Conservation (phyloP, 2,113 vertebrate species). For the Dipodomys stephensi region DNA sequence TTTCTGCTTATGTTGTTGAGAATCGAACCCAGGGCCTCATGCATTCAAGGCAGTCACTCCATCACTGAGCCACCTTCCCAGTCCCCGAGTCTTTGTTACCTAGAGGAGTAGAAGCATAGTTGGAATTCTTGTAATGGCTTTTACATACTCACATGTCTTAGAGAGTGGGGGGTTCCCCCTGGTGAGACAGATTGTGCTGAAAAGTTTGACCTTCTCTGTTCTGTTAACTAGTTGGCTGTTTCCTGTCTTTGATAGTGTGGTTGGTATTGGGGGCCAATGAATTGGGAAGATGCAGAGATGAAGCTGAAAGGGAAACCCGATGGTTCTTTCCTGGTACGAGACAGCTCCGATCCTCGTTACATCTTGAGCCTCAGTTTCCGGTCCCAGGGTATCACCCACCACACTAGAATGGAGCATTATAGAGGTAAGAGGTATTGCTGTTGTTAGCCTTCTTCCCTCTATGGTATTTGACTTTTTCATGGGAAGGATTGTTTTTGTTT, state of each 20-base stretch:
- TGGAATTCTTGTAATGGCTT: background rate
- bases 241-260: constrained; percentile 89
- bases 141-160: background rate
- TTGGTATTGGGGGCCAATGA: constrained; percentile 99
- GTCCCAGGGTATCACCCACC: constrained; percentile 96
- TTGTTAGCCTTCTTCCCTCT: background rate
- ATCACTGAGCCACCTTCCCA: no score
- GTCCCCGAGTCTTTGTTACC: background rate
- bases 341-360: constrained; percentile 97
- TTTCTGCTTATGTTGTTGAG: no score
- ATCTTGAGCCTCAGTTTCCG: constrained; percentile 99
- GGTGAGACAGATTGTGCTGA: background rate
- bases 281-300: constrained; percentile 98
- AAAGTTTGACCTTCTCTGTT: background rate
- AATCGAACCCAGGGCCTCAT: no score
- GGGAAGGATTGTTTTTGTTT: background rate
- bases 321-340: constrained; percentile 97
- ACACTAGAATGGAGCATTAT: constrained; percentile 98
- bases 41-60: no score
- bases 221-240: background rate
- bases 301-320: constrained; percentile 97
- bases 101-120: background rate
- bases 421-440: constrained; percentile 85
- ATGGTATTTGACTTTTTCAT: background rate
- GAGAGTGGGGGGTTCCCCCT: background rate